Conservation (phyloP, 2,888 invertebrate species). For the Sthenelais limicola region DNA sequence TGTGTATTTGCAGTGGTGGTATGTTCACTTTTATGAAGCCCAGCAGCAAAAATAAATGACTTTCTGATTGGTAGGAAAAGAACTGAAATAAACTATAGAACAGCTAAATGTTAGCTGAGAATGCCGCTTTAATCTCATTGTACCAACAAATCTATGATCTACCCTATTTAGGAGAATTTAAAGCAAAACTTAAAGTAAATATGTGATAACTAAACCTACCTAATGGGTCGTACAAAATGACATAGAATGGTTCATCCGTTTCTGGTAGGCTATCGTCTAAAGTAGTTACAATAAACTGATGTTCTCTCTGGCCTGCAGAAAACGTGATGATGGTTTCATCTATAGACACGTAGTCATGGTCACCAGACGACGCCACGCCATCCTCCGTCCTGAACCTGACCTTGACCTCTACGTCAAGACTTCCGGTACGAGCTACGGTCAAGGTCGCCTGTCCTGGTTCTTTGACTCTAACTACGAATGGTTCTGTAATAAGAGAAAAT, state of each 20-base stretch:
- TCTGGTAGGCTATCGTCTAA: conserved; percentile 65
- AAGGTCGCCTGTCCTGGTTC: conserved; percentile 58
- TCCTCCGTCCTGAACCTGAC: conserved; percentile 64
- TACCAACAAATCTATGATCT: too few species aligned
- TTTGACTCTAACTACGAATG: conserved; percentile 47
- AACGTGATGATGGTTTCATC: conserved; percentile 57
- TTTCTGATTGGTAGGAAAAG: too few species aligned
- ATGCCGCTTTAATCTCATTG: too few species aligned
- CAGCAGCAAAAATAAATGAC: too few species aligned
- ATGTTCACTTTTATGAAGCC: too few species aligned
- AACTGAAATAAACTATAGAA: too few species aligned
- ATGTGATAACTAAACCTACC: too few species aligned
- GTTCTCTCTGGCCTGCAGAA: conserved; percentile 58
- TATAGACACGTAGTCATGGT: conserved; percentile 58
- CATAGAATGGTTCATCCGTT: conserved; percentile 63
- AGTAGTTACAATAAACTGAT: conserved; percentile 55
- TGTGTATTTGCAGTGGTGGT: too few species aligned
- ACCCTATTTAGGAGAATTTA: too few species aligned
- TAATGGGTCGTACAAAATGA: conserved; percentile 65
- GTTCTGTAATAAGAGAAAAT: conserved; percentile 50
- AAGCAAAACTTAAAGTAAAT: too few species aligned
- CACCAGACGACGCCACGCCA: conserved; percentile 58
- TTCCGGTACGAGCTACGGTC: conserved; percentile 60
- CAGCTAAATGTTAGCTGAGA: too few species aligned
- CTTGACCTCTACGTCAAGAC: conserved; percentile 49